A percentile compares a stretch with the other conserved stretches of the same genome.
Conservation (phyloP, 2,113 vertebrate species). For the Cryptoleucopteryx plumbea region DNA sequence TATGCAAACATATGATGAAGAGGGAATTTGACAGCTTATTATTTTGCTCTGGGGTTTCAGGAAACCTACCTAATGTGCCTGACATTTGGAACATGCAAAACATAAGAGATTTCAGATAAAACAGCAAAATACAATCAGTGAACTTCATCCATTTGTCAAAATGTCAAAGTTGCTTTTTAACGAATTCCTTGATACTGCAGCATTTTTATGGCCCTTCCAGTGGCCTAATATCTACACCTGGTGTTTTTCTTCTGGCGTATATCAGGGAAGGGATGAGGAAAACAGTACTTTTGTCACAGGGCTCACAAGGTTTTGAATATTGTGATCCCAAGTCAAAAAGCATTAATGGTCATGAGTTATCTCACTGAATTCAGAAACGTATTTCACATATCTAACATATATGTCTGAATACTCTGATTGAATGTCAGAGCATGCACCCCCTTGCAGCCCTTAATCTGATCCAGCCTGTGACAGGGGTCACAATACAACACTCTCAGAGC, state of each 20-base stretch:
- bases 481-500: background rate
- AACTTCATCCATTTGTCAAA: slow-evolving; percentile 12
- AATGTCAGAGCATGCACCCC: background rate
- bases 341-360: background rate
- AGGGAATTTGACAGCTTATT: background rate
- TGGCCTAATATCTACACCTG: background rate
- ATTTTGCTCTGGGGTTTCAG: background rate
- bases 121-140: background rate
- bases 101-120: background rate
- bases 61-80: background rate
- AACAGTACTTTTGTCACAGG: background rate
- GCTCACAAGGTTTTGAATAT: background rate
- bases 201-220: background rate
- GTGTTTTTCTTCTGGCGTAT: background rate
- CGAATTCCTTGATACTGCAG: background rate
- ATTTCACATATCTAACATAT: background rate
- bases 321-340: background rate
- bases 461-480: background rate
- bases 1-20: background rate
- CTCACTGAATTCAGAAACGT: background rate
- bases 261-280: background rate
- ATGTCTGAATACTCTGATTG: background rate
- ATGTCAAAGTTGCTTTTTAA: slow-evolving; percentile 10
- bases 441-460: background rate
- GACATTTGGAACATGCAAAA: slow-evolving; percentile 1